These are phyloP conservation scores for Petrophora chlorosata DNA, from an alignment of 2,888 invertebrate genomes.

Conservation along the genomic window DNA sequence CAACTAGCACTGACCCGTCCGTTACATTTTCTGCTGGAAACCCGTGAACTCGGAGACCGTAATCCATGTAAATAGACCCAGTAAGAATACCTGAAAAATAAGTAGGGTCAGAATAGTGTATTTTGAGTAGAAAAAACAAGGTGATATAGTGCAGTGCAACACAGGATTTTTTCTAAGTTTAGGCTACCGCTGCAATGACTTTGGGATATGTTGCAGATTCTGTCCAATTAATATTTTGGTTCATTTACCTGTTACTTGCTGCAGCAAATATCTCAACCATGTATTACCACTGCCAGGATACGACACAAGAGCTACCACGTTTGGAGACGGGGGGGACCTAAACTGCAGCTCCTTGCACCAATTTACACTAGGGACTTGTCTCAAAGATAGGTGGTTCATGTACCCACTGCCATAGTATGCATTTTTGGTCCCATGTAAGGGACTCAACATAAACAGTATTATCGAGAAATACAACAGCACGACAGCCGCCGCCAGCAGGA, in stretches of 20 bases:
- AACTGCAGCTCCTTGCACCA: slow-evolving; percentile 83
- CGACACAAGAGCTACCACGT: slow-evolving; percentile 87
- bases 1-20: slow-evolving; percentile 90
- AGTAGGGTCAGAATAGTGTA: no score
- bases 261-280: slow-evolving; percentile 90
- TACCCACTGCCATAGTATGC: slow-evolving; percentile 55
- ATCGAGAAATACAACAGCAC: slow-evolving; percentile 70
- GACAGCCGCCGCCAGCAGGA: slow-evolving; percentile 62
- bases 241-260: slow-evolving; percentile 89
- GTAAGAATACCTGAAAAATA: slow-evolving; percentile 88
- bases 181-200: no score
- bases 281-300: slow-evolving; percentile 95
- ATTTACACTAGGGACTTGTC: slow-evolving; percentile 57
- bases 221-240: not conserved
- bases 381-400: slow-evolving; percentile 58
- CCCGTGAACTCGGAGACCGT: slow-evolving; percentile 89
- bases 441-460: slow-evolving; percentile 70
- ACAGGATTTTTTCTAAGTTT: no score
- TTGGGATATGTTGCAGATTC: no score
- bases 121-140: no score
- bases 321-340: slow-evolving; percentile 70
- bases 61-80: slow-evolving; percentile 92
- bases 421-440: slow-evolving; percentile 57
- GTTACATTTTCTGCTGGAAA: slow-evolving; percentile 91
- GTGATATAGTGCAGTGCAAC: no score